Base-by-base conservation (phyloP, 2,113 vertebrate genomes). In the Talpa occidentalis region DNA sequence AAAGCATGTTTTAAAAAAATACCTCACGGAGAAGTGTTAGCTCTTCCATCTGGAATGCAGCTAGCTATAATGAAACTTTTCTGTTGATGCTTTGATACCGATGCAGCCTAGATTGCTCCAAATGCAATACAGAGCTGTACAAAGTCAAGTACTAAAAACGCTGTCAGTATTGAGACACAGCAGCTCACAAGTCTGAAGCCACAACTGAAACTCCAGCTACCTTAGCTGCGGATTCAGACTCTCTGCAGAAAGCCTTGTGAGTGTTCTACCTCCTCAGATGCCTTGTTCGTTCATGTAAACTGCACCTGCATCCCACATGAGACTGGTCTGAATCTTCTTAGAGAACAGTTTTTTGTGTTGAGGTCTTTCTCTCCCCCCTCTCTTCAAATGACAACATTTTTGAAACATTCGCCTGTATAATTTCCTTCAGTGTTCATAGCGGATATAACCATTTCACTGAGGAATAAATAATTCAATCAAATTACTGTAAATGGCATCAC, bases 401-500 rank as follows among this genome's bases (percentile, higher is more conserved):
- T 22, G 42, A 62, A 86, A 44, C 1, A 64, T 59, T 40, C 66
- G 8, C 64, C 84, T n/a, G 79, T 37, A 47, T 84, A 44, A 67
- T 44, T 70, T 79, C 69, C 87, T 81, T 42, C 8, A 77, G 69
- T 22, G 81, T 78, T 78, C 64, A 40, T 37, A 69, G 83, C n/a
- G 67, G 40, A 67, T 78, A 87, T 35, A 74, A 76, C 69, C 37
- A 62, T 35, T 7, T 87, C 37, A 77, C 15, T 64, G 32, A 82
- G 40, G 16, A 92, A 81, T 72, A 67, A 95, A 81, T 28, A 47
- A 70, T 76, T 67, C 47, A 44, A 37, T 77, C 24, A 67, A 90
- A 66, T 83, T 67, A 69, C 5, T 82, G 7, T 42, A 85, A 94
- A 66, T 85, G 37, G 15, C 28, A 83, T 54, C 59, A 60, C 22